phyloP scores from a whole-genome alignment of 2,888 invertebrate genomes.

The Caenorhabditis afra region DNA sequence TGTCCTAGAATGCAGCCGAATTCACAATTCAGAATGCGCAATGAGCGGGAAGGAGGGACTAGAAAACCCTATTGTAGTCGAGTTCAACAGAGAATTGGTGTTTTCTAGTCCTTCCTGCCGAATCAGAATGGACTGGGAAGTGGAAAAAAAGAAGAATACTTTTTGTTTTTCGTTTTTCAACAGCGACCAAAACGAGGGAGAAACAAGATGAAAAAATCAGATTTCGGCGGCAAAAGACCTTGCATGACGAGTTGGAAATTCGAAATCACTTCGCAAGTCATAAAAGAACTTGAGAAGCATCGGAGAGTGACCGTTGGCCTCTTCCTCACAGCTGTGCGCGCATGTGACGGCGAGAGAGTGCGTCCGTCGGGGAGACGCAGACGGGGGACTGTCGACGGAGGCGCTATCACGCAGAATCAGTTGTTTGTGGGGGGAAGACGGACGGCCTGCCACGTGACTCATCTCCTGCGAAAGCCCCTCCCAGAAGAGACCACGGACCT shows the following conservation, averaged over 20 bases:
- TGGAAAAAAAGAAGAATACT: background rate
- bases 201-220: too few species aligned
- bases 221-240: background rate
- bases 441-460: constrained; percentile 15
- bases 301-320: constrained; percentile 17
- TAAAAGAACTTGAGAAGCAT: background rate
- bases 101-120: too few species aligned
- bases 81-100: too few species aligned
- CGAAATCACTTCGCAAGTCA: background rate
- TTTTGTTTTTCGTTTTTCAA: background rate
- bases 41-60: background rate
- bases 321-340: constrained; percentile 18
- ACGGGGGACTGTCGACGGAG: constrained; percentile 3
- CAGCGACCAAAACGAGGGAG: background rate
- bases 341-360: constrained; percentile 21
- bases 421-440: constrained; percentile 15
- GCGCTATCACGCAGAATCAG: constrained; percentile 10
- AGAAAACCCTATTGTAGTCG: too few species aligned
- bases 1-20: background rate
- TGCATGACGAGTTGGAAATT: background rate
- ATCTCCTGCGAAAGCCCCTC: background rate
- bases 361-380: background rate
- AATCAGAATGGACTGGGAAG: too few species aligned
- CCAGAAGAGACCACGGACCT: too few species aligned
- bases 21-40: background rate